Base-by-base conservation (phyloP, 2,797 vertebrate species). In the Erethizon dorsatum region DNA sequence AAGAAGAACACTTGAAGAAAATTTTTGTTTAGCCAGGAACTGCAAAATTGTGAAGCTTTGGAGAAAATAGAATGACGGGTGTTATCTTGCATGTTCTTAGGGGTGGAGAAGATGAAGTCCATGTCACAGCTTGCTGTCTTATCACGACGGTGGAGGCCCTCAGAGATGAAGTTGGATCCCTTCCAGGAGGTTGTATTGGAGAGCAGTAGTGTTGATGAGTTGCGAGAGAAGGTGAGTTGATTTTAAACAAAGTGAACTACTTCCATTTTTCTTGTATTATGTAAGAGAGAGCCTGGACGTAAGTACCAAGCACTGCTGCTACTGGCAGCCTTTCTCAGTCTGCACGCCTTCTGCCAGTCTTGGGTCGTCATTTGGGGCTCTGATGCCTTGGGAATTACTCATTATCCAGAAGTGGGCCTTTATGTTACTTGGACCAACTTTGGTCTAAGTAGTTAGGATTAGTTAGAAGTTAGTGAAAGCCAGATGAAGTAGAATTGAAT, bases 121-220 rank as follows among this genome's bases (percentile, higher is more conserved):
- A 99, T 99, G 99, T 99, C 99, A 7, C 99, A 99, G 96, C 98
- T 99, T 97, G 99, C 99, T 15, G 99, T 99, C 97, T 97, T 99
- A 90, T 99, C 99, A 0, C 99, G 99, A 73, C 99, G 99, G 73
- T 99, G 99, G 99, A 99, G 98, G 83, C 99, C 99, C 0, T 98
- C 99, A 17, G 99, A 99, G 69, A 99, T 99, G 99, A 99, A 99
- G 98, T 98, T 99, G 79, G 99, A 99, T 93, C 98, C 99, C 63
- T 99, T 99, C 98, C 99, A 99, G 97, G 99, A 99, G 98, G 99
- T 99, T 50, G 99, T 99, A 96, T 98, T 99, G 97, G 99, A 99
- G 98, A 99, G 99, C 98, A 99, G 99, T 98, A 99, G 99, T 86
- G 99, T 99, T 3, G 99, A 99, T 85, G 99, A 99, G 97, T 98